Conservation (phyloP, 1,140 invertebrate species). For the Nebria ingens region DNA sequence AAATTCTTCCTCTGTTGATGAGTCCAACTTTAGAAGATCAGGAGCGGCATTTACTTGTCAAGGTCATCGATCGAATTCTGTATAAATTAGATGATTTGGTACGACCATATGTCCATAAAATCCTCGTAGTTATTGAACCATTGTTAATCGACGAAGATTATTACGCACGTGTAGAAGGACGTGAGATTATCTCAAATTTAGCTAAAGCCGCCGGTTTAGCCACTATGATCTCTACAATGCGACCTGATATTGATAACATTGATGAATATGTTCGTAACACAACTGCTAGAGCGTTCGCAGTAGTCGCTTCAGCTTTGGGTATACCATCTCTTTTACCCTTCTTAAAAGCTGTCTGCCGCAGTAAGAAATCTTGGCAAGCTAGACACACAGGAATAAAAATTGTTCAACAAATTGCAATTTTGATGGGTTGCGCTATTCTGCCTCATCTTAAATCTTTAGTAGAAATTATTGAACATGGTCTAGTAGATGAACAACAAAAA, state of each 20-base stretch:
- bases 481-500: conserved; percentile 81
- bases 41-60: conserved; percentile 97
- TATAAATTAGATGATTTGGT: conserved; percentile 99
- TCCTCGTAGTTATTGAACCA: conserved; percentile 98
- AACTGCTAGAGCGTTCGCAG: conserved; percentile 96
- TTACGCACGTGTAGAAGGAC: conserved; percentile 96
- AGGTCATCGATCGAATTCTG: conserved; percentile 97
- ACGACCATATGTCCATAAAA: conserved; percentile 98
- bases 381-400: conserved; percentile 99
- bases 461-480: conserved; percentile 97
- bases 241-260: conserved; percentile 99
- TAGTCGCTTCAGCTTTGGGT: conserved; percentile 96
- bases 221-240: conserved; percentile 99
- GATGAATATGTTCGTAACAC: conserved; percentile 99
- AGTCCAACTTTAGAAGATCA: conserved; percentile 99
- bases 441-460: conserved; percentile 97
- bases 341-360: conserved; percentile 97
- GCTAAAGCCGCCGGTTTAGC: conserved; percentile 99
- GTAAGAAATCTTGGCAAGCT: conserved; percentile 99
- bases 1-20: conserved; percentile 97
- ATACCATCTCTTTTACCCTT: conserved; percentile 97
- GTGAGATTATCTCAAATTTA: conserved; percentile 99
- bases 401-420: conserved; percentile 98
- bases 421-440: conserved; percentile 99
- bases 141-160: conserved; percentile 99